phyloP scores from a whole-genome alignment of 2,888 invertebrate genomes.

The Megalurothrips usitatus region DNA sequence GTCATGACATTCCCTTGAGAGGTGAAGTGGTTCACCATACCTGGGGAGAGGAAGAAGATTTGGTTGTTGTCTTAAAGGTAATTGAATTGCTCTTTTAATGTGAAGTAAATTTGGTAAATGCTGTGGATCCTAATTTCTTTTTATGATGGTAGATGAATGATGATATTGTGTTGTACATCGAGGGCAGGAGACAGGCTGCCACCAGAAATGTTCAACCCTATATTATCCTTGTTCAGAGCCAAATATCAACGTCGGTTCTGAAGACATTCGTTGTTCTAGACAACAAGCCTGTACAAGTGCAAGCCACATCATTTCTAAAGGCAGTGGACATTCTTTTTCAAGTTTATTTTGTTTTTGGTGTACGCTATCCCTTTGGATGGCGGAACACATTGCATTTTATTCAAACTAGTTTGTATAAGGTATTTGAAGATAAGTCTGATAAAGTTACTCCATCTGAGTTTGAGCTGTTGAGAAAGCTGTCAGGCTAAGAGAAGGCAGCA shows the following conservation, averaged over 20 bases:
- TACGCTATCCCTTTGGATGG: background rate
- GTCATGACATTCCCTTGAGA: background rate
- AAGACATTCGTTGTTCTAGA: background rate
- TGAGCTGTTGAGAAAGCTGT: background rate
- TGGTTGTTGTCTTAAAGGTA: background rate
- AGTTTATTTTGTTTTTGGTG: background rate
- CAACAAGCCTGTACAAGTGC: background rate
- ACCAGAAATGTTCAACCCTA: background rate
- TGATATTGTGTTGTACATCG: background rate
- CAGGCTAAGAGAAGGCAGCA: background rate
- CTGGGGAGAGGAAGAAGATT: background rate
- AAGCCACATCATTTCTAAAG: background rate
- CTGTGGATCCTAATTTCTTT: background rate
- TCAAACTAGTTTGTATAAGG: background rate
- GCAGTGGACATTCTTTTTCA: background rate
- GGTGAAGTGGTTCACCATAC: background rate
- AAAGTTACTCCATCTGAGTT: background rate
- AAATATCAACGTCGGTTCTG: background rate
- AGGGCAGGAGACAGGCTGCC: background rate
- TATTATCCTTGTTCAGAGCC: background rate
- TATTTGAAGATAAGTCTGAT: background rate
- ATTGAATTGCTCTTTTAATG: background rate
- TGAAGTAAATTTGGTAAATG: background rate
- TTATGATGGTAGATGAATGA: background rate
- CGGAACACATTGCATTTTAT: background rate